These are phyloP conservation scores for Cyphomyrmex costatus DNA, from an alignment of 1,140 invertebrate species.

Conservation along the genomic window DNA sequence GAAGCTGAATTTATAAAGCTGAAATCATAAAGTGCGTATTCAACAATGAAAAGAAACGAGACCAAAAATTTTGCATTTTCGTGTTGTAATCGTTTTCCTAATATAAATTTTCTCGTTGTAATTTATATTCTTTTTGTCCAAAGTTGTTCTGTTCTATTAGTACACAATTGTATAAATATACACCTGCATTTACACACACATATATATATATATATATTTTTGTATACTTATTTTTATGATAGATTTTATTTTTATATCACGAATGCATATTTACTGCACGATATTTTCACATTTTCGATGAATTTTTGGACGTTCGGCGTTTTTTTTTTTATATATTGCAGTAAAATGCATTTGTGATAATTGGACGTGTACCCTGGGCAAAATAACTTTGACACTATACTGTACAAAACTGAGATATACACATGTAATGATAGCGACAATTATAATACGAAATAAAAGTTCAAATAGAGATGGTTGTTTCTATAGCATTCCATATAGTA, in stretches of 20 bases:
- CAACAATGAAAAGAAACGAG: background rate
- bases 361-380: conserved; percentile 6
- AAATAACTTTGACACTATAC: conserved; percentile 31
- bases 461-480: background rate
- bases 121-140: background rate
- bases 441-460: conserved; percentile 42
- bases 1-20: background rate
- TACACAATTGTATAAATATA: background rate
- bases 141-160: conserved; percentile 31
- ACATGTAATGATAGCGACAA: conserved; percentile 24
- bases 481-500: background rate
- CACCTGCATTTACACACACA: background rate
- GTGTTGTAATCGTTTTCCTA: background rate
- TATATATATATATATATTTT: conserved; percentile 15
- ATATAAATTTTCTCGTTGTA: conserved; percentile 3
- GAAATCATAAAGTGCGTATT: background rate
- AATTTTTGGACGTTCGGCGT: background rate
- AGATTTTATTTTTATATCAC: conserved; percentile 14
- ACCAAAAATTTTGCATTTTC: conserved; percentile 26
- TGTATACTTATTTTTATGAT: conserved; percentile 24
- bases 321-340: background rate
- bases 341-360: conserved; percentile 22
- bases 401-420: conserved; percentile 36
- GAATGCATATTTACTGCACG: conserved; percentile 12
- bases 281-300: background rate